phyloP scores from a whole-genome alignment of 2,888 invertebrate genomes.

The Zeuzera pyrina region DNA sequence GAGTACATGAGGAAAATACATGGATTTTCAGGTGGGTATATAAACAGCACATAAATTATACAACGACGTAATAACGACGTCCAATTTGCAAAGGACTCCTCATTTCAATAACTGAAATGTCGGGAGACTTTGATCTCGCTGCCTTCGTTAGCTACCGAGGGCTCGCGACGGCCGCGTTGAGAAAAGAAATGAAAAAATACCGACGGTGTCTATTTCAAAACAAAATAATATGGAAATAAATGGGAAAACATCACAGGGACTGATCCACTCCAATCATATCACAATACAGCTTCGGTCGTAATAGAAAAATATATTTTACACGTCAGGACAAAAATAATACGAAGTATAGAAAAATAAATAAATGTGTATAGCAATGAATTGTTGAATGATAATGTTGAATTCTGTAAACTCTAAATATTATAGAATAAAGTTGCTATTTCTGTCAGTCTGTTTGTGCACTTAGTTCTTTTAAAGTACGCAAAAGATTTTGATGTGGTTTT shows the following conservation, averaged over 20 bases:
- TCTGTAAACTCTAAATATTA: too few relatives aligned
- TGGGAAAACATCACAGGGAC: conserved; percentile 46
- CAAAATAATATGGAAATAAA: conserved; percentile 65
- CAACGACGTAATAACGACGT: conserved; percentile 42
- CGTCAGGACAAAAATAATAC: too few relatives aligned
- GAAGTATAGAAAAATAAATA: too few relatives aligned
- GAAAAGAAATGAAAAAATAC: conserved; percentile 7
- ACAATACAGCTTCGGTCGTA: not conserved
- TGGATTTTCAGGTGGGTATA: conserved; percentile 13
- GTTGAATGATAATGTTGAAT: too few relatives aligned
- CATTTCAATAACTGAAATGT: conserved; percentile 24
- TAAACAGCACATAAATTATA: conserved; percentile 35
- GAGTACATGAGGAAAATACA: too few relatives aligned
- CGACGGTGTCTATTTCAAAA: too few relatives aligned
- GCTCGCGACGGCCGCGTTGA: conserved; percentile 7
- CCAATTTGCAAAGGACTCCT: conserved; percentile 49
- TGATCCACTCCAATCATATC: conserved; percentile 37
- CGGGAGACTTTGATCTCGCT: conserved; percentile 26
- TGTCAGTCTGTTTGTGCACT: too few relatives aligned
- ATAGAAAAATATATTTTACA: too few relatives aligned
- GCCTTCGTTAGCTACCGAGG: conserved; percentile 14
- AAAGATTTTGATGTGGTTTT: too few relatives aligned
- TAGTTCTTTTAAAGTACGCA: too few relatives aligned
- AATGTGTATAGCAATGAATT: too few relatives aligned
- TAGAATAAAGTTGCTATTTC: too few relatives aligned